These are phyloP conservation scores for Candoia aspera DNA, from an alignment of 2,113 vertebrate species.

Conservation along the genomic window DNA sequence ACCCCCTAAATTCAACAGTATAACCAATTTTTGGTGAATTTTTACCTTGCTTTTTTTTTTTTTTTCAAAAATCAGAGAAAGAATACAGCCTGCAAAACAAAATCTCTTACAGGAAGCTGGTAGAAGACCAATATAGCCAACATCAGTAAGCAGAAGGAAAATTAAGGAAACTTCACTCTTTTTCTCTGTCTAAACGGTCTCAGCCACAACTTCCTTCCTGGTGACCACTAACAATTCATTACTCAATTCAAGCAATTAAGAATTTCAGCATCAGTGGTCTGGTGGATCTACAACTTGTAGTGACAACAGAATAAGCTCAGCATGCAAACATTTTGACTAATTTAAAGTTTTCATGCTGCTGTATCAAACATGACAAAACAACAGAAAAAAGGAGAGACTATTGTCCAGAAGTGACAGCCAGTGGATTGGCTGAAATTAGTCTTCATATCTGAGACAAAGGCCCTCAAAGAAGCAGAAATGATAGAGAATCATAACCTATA, in stretches of 20 bases:
- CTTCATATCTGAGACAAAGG: constrained; percentile 73
- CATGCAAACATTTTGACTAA: constrained; percentile 73
- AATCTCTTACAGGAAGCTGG: constrained; percentile 67
- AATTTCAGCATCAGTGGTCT: constrained; percentile 72
- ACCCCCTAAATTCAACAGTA: constrained; percentile 46
- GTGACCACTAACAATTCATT: constrained; percentile 68
- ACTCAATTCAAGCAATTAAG: constrained; percentile 72
- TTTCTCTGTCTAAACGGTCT: constrained; percentile 60
- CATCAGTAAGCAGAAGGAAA: constrained; percentile 52
- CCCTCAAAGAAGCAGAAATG: constrained; percentile 56
- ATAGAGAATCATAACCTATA: constrained; percentile 57
- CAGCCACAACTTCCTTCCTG: constrained; percentile 60
- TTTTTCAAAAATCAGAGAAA: constrained; percentile 70
- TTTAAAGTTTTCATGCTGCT: constrained; percentile 76
- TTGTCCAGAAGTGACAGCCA: constrained; percentile 73
- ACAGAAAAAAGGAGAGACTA: constrained; percentile 73
- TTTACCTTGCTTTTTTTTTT: constrained; percentile 63
- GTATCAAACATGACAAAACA: constrained; percentile 78
- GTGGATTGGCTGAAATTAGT: constrained; percentile 66
- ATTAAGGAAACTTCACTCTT: constrained; percentile 56
- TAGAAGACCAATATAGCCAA: constrained; percentile 58
- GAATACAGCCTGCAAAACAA: constrained; percentile 64
- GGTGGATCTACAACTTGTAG: constrained; percentile 58
- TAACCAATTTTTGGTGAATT: constrained; percentile 28
- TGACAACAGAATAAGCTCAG: constrained; percentile 68